Evolutionary conservation across 2,888 invertebrate genomes (phyloP), one percentile per base, ranked within the genome.

Genomic region (Trissonchulus sp.): DNA sequence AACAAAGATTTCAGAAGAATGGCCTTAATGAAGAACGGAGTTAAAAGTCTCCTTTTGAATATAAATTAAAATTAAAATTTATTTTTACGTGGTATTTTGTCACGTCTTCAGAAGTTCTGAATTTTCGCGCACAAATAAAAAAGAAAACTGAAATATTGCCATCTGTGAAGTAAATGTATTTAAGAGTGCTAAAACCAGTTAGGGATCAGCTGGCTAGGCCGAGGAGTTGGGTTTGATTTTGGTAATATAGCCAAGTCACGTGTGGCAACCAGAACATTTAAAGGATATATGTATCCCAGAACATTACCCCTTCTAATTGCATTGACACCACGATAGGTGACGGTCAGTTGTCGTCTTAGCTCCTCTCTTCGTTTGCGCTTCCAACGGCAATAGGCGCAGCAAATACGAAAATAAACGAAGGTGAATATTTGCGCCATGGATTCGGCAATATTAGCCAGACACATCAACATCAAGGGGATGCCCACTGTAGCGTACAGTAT

Each of bases 401-500:
- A 84, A 8, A 78, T 60, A 77, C 82, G 85, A 77, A 85, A 83
- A 80, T 87, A 87, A 77, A 86, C 82, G 79, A 86, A 86, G 60
- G 86, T 84, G 82, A 87, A 87, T 18, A 87, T 83, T 81, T 87
- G 86, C 2, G 87, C 87, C 77, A 88, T 80, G 33, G 86, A 86
- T 78, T 87, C 87, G 28, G 87, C 87, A 75, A 88, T 86, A 79
- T 87, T 87, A 1, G 87, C 86, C 77, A 88, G 81, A 78, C 86
- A 87, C 37, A 88, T 80, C 73, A 88, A 81, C 87, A 88, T 87
- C 30, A 88, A 81, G 0, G 87, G 88, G 30, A 88, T 88, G 8
- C 87, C 87, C 28, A 86, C 79, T 8, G 84, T 81, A 3, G 86
- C 85, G 78, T 96, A 96, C 85, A 95, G 91, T 82, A 96, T 94